Conservation (phyloP, 2,888 invertebrate species). For the Agapostemon virescens region DNA sequence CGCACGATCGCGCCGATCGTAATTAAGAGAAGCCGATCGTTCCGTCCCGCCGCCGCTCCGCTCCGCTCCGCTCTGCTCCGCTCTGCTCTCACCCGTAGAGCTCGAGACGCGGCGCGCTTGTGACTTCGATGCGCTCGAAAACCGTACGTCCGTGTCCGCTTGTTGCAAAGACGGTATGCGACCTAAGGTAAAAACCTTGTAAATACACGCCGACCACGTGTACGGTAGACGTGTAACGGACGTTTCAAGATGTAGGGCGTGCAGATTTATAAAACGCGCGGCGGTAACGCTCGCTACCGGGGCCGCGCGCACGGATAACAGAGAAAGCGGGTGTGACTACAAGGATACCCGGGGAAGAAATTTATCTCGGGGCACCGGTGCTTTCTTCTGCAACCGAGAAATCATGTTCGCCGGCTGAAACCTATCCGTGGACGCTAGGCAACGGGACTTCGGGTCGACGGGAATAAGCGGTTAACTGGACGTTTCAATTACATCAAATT, state of each 20-base stretch:
- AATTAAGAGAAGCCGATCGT: conserved; percentile 62
- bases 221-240: conserved; percentile 51
- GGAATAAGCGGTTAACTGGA: conserved; percentile 15
- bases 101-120: background rate
- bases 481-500: conserved; percentile 33
- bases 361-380: conserved; percentile 52
- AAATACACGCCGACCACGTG: conserved; percentile 50
- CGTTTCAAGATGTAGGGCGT: conserved; percentile 52
- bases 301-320: background rate
- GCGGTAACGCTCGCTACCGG: conserved; percentile 12
- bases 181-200: conserved; percentile 47
- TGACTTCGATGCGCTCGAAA: conserved; percentile 46
- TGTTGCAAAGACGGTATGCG: conserved; percentile 28
- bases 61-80: conserved; percentile 19
- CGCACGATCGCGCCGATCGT: conserved; percentile 58
- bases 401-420: conserved; percentile 29
- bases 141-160: conserved; percentile 30
- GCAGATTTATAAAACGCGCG: conserved; percentile 54
- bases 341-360: conserved; percentile 42
- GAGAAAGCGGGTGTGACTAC: conserved; percentile 44
- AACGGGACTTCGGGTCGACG: conserved; percentile 35
- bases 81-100: background rate
- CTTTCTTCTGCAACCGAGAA: conserved; percentile 53
- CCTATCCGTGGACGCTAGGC: conserved; percentile 6
- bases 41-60: background rate